Percentiles rank a stretch among this genome's conserved stretches.
Evolutionary conservation across 2,797 vertebrate species (phyloP).

Genomic region (Crypturellus tataupa): DNA sequence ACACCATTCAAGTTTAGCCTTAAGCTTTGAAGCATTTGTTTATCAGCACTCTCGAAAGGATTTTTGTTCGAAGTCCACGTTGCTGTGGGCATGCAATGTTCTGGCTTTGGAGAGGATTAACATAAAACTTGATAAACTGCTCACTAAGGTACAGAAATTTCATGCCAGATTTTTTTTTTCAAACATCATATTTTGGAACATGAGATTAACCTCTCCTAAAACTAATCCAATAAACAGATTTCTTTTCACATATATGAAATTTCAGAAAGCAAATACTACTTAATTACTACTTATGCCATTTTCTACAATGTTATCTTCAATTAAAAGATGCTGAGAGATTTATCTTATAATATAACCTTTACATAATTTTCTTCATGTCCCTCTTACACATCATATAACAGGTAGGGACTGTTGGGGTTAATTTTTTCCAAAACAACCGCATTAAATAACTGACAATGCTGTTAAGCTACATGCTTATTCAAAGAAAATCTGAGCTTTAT

Average conservation of each 20-base stretch:
- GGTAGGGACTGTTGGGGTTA: not conserved
- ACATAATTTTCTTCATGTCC: not conserved
- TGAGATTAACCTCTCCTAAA: not conserved
- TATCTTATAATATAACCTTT: not conserved
- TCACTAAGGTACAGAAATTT: not conserved
- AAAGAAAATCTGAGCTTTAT: not conserved
- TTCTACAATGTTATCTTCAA: not conserved
- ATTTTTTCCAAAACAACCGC: not conserved
- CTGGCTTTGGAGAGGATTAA: not conserved
- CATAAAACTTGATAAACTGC: not conserved
- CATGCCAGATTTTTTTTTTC: not conserved
- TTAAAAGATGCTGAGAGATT: not conserved
- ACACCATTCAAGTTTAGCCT: not conserved
- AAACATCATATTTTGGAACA: not conserved
- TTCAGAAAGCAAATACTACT: not conserved
- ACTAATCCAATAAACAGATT: not conserved
- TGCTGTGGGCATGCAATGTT: fast-evolving
- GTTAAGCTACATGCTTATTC: not conserved
- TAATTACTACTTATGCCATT: not conserved
- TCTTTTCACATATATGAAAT: not conserved
- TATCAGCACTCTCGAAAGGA: not conserved
- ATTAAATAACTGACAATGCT: not conserved
- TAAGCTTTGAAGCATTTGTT: not conserved
- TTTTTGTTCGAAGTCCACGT: not conserved
- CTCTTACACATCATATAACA: not conserved